Conservation (phyloP, 2,113 vertebrate species). For the Cyphomyrus plagiostoma region DNA sequence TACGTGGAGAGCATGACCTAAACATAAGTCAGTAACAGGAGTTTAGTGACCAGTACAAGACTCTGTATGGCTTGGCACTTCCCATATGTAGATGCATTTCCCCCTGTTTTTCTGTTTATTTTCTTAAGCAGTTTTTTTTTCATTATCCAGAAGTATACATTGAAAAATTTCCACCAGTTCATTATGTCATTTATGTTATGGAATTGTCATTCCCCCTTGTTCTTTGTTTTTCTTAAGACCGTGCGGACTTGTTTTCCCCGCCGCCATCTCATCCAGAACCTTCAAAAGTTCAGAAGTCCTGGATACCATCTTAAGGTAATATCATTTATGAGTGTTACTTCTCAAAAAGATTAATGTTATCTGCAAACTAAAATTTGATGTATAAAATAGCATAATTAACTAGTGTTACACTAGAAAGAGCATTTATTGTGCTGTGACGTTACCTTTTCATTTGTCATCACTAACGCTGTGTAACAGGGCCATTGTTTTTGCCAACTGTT, state of each 20-base stretch:
- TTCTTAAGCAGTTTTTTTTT: background rate
- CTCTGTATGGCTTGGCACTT: background rate
- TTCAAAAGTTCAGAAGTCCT: background rate
- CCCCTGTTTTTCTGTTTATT: background rate
- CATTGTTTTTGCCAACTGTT: background rate
- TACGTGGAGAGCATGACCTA: background rate
- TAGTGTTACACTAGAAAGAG: background rate
- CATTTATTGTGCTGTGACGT: background rate
- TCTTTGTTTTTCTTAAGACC: background rate
- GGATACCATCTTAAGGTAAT: background rate
- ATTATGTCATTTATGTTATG: background rate
- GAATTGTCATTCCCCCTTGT: background rate
- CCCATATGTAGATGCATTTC: background rate
- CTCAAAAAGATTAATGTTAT: background rate
- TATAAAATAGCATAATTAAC: background rate
- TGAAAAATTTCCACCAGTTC: background rate
- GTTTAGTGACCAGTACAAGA: background rate
- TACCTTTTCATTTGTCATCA: background rate
- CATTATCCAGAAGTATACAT: background rate
- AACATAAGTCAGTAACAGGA: background rate
- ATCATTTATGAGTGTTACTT: background rate
- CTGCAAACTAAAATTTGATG: background rate
- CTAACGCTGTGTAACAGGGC: background rate
- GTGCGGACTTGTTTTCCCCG: no score
- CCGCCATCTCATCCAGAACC: no score